Conservation (phyloP, 2,797 vertebrate species). For the Neosilurus mollespiculum region DNA sequence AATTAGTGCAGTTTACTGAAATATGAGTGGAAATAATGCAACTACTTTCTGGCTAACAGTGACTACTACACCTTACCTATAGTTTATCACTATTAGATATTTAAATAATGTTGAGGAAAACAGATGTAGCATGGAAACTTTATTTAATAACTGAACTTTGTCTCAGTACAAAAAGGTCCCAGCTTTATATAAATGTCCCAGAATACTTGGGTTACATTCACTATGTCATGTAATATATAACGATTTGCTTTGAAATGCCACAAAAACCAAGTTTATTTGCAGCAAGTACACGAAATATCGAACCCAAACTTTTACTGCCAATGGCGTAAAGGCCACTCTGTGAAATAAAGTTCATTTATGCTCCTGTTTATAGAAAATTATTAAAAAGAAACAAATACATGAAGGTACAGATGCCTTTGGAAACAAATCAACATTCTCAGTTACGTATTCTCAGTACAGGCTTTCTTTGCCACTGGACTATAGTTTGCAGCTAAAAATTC, state of each 20-base stretch:
- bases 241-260: background rate
- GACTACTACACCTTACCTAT: no score
- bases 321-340: background rate
- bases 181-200: background rate
- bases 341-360: background rate
- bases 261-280: background rate
- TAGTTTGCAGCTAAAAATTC: conserved; percentile 39
- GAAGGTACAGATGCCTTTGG: background rate
- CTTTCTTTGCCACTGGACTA: conserved; percentile 35
- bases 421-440: background rate
- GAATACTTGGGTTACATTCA: background rate
- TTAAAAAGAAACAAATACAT: background rate
- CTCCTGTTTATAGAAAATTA: background rate
- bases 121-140: background rate
- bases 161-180: background rate
- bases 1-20: background rate
- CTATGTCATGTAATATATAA: background rate
- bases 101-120: background rate
- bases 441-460: background rate
- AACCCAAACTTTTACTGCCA: background rate
- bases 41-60: background rate
- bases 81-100: background rate
- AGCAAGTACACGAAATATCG: background rate
- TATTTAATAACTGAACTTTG: background rate
- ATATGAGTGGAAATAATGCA: background rate